Evolutionary conservation across 2,113 vertebrate species (phyloP).

Genomic region (Perca fluviatilis): DNA sequence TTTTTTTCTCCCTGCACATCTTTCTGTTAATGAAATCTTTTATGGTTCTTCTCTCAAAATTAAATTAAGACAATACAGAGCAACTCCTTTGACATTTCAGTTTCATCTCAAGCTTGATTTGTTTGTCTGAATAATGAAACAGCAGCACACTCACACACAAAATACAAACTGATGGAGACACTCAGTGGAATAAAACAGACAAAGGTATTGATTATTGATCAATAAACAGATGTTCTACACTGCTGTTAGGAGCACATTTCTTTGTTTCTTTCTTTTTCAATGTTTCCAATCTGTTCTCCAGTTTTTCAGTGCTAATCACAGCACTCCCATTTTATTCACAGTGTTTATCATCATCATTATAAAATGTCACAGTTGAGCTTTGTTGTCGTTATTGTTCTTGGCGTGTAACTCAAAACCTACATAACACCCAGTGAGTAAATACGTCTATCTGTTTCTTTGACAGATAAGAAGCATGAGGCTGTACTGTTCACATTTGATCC

Average conservation of each 20-base stretch:
- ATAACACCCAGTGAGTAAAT: not conserved
- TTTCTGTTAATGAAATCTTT: not conserved
- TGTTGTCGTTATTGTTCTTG: not conserved
- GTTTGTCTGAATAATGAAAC: slow-evolving; percentile 7
- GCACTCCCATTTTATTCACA: not conserved
- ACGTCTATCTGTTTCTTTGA: not conserved
- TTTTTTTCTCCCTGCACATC: not conserved
- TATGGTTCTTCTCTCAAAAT: not conserved
- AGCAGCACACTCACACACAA: not conserved
- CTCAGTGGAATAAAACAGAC: not conserved
- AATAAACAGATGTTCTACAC: not conserved
- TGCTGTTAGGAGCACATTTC: not conserved
- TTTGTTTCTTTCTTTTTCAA: not conserved
- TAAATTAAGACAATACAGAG: slow-evolving; percentile 29
- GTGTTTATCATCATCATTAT: not conserved
- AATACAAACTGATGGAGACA: not conserved
- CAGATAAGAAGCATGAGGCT: not conserved
- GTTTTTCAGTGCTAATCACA: slow-evolving; percentile 6
- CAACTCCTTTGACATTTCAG: slow-evolving; percentile 28
- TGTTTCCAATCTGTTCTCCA: not conserved
- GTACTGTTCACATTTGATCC: not conserved
- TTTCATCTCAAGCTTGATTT: slow-evolving; percentile 27
- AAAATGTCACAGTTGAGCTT: not conserved
- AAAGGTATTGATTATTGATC: not conserved
- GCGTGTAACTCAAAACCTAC: not conserved